Conservation (phyloP, 2,888 invertebrate species). For the Drosophila sordidapex region DNA sequence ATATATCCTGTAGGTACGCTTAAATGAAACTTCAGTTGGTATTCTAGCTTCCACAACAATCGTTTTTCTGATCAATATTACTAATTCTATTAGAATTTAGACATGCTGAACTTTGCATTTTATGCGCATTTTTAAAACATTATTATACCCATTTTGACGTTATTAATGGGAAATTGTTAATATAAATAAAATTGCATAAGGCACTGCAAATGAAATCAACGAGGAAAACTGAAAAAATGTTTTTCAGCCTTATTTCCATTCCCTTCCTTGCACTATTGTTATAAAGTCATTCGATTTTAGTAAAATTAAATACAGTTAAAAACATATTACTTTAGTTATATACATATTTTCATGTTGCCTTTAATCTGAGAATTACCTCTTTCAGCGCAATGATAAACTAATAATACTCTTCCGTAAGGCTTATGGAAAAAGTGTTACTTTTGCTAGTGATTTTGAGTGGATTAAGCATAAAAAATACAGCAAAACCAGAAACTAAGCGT, state of each 20-base stretch:
- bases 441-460: constrained; percentile 50
- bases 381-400: neutral
- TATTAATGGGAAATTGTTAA: neutral
- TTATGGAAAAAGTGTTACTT: constrained; percentile 26
- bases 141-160: neutral
- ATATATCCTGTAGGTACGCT: neutral
- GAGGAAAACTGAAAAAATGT: neutral
- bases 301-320: neutral
- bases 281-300: neutral
- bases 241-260: neutral
- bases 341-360: neutral
- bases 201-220: constrained; percentile 52
- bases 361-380: neutral
- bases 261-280: neutral
- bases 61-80: neutral
- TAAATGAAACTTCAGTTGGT: neutral
- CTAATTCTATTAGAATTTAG: neutral
- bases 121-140: neutral
- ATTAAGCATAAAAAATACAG: constrained; percentile 42
- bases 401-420: neutral
- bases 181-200: constrained; percentile 45
- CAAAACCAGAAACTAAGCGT: constrained; percentile 52
- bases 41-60: neutral
- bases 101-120: neutral
- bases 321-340: neutral